A percentile compares a stretch with the other conserved stretches of the same genome.
Evolutionary conservation across 1,140 invertebrate species (phyloP).

Genomic region (Calephelis virginiensis): DNA sequence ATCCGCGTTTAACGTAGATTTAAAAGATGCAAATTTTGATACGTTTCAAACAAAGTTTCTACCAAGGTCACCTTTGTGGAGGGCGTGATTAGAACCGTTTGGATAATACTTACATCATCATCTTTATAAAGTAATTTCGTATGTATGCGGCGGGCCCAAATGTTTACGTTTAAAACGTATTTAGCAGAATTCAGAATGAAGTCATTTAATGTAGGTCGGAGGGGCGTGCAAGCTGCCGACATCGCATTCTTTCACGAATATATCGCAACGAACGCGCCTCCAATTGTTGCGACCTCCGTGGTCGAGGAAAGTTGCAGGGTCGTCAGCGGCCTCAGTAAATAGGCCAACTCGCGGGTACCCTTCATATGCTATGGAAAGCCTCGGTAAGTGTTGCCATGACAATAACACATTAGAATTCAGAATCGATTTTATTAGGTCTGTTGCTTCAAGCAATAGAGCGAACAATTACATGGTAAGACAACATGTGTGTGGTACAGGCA

Average conservation of each 20-base stretch:
- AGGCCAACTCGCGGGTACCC: background rate
- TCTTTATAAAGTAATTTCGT: too few relatives aligned
- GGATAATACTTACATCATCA: too few relatives aligned
- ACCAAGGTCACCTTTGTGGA: too few relatives aligned
- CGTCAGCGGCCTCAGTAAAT: slow-evolving; percentile 4
- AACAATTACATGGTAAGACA: too few relatives aligned
- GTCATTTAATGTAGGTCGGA: slow-evolving; percentile 51
- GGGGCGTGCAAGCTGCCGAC: slow-evolving; percentile 47
- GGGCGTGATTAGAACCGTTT: too few relatives aligned
- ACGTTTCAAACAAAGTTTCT: too few relatives aligned
- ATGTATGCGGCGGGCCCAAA: too few relatives aligned
- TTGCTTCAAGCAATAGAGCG: too few relatives aligned
- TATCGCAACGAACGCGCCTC: slow-evolving; percentile 47
- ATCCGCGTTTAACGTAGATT: too few relatives aligned
- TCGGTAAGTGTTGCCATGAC: too few relatives aligned
- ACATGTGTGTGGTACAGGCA: too few relatives aligned
- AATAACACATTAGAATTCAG: background rate
- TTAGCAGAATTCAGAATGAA: background rate
- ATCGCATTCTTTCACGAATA: slow-evolving; percentile 55
- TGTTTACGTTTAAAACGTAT: background rate
- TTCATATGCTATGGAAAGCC: background rate
- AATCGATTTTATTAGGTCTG: background rate
- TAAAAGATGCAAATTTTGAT: too few relatives aligned
- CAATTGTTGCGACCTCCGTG: slow-evolving; percentile 44
- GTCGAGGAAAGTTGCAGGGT: slow-evolving; percentile 5